phyloP scores from a whole-genome alignment of 2,113 vertebrate species.

The Merops nubicus region DNA sequence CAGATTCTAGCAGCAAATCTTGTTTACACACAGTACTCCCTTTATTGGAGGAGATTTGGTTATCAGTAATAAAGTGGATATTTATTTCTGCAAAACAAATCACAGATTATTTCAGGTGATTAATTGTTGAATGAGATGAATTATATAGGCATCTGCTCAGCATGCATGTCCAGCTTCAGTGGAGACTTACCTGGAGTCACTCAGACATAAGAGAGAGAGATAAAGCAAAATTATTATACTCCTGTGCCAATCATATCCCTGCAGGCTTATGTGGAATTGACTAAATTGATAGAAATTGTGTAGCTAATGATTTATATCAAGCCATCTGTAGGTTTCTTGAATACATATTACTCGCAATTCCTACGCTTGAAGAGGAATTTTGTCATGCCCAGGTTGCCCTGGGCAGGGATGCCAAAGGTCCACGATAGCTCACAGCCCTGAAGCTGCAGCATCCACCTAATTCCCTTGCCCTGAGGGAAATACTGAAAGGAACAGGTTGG shows the following conservation, averaged over 20 bases:
- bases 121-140: not conserved
- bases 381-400: not conserved
- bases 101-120: not conserved
- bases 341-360: not conserved
- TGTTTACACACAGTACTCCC: not conserved
- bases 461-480: not conserved
- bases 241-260: accelerated
- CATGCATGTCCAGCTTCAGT: accelerated
- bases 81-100: not conserved
- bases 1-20: not conserved
- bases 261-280: not conserved
- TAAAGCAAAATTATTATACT: not conserved
- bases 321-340: not conserved
- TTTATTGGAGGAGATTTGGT: not conserved
- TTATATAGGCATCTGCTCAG: not conserved
- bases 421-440: not conserved
- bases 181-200: not conserved
- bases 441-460: not conserved
- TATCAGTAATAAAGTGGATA: not conserved
- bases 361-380: not conserved
- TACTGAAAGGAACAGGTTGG: not conserved
- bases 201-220: not conserved
- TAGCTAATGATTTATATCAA: not conserved
- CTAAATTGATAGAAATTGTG: not conserved
- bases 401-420: not conserved